These are phyloP conservation scores for Enhydra lutris DNA, from an alignment of 2,113 vertebrate genomes.

Conservation along the genomic window DNA sequence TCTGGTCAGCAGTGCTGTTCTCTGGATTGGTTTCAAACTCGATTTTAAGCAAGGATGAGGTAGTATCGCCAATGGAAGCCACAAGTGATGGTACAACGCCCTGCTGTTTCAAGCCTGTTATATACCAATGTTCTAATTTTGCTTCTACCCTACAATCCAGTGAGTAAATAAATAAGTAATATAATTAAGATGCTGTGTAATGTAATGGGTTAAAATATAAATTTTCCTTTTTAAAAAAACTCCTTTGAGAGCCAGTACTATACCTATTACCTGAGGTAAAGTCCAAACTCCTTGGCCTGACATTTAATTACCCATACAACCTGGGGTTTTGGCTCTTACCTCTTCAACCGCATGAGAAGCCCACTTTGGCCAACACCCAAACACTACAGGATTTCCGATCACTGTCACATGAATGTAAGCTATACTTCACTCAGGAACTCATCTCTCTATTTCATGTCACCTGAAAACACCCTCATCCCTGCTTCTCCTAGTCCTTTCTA, in stretches of 20 bases:
- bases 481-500: background rate
- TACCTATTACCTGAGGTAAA: background rate
- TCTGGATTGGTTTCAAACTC: conserved; percentile 93
- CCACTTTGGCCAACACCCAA: background rate
- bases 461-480: background rate
- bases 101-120: conserved; percentile 92
- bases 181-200: conserved; percentile 2
- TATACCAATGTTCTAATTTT: conserved; percentile 93
- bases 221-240: background rate
- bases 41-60: conserved; percentile 90
- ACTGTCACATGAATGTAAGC: background rate
- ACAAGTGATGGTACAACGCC: conserved; percentile 91
- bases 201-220: background rate
- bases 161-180: background rate
- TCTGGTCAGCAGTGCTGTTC: conserved; percentile 88
- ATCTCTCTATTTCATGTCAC: background rate
- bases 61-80: conserved; percentile 88
- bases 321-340: background rate
- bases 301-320: background rate
- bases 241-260: background rate
- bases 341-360: background rate
- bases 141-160: conserved; percentile 88
- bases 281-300: background rate
- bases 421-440: background rate
- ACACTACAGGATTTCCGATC: background rate